Conservation (phyloP, 2,113 vertebrate species). For the Lota lota region DNA sequence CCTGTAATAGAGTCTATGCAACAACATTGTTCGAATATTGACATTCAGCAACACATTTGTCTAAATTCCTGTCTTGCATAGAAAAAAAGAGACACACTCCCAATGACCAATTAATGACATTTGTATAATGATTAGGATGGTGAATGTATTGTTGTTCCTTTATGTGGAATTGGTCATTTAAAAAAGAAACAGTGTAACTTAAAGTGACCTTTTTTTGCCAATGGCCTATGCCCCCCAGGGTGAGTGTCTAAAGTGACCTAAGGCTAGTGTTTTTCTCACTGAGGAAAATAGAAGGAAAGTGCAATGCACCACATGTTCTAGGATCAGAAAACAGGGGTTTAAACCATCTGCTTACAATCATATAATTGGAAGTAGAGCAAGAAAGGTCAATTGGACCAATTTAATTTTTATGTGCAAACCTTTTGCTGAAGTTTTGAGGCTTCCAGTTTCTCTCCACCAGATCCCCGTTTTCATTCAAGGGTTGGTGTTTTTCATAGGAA, state of each 20-base stretch:
- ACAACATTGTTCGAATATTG: too few species aligned
- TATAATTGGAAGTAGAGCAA: slow-evolving; percentile 90
- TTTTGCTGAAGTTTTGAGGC: slow-evolving; percentile 76
- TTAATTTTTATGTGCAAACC: slow-evolving; percentile 87
- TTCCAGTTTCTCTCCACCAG: slow-evolving; percentile 52
- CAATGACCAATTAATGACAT: too few species aligned
- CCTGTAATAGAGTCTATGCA: too few species aligned
- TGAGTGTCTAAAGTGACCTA: slow-evolving; percentile 14
- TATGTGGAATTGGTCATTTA: too few species aligned
- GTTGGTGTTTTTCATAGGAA: slow-evolving; percentile 79
- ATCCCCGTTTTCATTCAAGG: slow-evolving; percentile 13
- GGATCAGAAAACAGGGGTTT: slow-evolving; percentile 77
- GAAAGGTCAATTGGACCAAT: slow-evolving; percentile 95
- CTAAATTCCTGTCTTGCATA: too few species aligned
- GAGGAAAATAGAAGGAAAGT: slow-evolving; percentile 23
- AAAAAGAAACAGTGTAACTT: neutral
- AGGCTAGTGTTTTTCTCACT: slow-evolving; percentile 29
- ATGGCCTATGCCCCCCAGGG: neutral
- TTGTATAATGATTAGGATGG: too few species aligned
- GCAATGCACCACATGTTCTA: slow-evolving; percentile 79
- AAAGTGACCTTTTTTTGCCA: slow-evolving; percentile 21
- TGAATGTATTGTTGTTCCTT: too few species aligned
- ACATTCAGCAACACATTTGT: too few species aligned
- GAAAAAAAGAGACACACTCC: too few species aligned
- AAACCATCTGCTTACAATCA: slow-evolving; percentile 97